phyloP scores from a whole-genome alignment of 2,888 invertebrate genomes.

The Lochmaea capreae region DNA sequence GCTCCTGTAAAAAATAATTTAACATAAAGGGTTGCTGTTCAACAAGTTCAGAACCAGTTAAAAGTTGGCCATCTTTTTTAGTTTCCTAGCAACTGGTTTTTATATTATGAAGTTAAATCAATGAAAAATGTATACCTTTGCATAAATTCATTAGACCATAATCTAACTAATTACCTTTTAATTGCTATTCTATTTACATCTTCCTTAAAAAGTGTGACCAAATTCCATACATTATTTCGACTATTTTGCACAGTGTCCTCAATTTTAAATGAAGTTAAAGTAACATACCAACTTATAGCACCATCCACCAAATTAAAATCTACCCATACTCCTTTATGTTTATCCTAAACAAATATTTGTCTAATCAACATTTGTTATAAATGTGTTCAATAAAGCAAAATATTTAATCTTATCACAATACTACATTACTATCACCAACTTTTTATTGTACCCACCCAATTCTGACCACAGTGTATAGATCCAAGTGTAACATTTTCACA shows the following conservation, averaged over 20 bases:
- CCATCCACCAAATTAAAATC: slow-evolving; percentile 14
- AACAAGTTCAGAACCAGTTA: no score
- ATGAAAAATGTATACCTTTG: neutral
- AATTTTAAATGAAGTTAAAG: neutral
- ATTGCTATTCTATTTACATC: neutral
- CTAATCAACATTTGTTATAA: neutral
- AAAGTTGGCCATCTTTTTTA: no score
- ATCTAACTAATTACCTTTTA: neutral
- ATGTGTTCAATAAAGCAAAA: neutral
- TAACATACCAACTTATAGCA: slow-evolving; percentile 10
- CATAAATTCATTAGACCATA: neutral
- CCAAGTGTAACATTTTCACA: slow-evolving; percentile 15
- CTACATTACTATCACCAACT: neutral
- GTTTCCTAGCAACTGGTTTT: no score
- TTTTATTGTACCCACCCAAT: neutral
- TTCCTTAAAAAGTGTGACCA: neutral
- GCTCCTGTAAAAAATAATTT: no score
- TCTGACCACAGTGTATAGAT: neutral
- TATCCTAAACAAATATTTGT: slow-evolving; percentile 5
- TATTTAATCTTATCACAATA: no score
- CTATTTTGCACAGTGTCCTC: neutral
- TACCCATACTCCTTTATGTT: slow-evolving; percentile 10
- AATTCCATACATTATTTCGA: neutral
- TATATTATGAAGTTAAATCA: no score
- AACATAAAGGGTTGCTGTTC: no score